Evolutionary conservation across 2,113 vertebrate genomes (phyloP), one percentile per base, ranked within the genome.

Genomic region (Leucoraja erinaceus): DNA sequence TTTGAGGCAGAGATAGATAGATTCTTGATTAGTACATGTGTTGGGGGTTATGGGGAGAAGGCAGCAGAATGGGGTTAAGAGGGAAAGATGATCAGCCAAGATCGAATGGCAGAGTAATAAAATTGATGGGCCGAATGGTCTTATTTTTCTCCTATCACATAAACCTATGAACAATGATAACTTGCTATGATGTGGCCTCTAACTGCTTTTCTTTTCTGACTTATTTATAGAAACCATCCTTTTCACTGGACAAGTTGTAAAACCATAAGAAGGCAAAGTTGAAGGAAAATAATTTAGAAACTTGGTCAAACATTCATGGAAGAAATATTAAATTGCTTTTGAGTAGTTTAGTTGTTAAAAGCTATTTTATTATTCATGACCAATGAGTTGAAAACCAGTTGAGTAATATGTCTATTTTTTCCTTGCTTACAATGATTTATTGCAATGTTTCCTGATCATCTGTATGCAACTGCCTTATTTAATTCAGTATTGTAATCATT

Each of bases 241-340:
- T 94, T 99, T 99, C 93, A 97, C 98, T 96, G 98, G 98, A 93
- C 98, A 98, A 96, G 97, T 99, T 95, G 98, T 98, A 96, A 96
- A 98, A 94, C 98, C 98, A 94, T 98, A 95, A 94, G 96, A 96
- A 25, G 31, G 31, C 93, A 66, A n/a, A 78, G 6, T 31, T 38
- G 25, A 97, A 97, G 96, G 98, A 98, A 93, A 47, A 47, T 98
- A 98, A 96, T 97, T 99, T 95, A 98, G 98, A 96, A 96, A 98
- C 94, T 98, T 98, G 94, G 98, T 59, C 59, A 10, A 88, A n/a
- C 22, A 63, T 63, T 28, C 16, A n/a, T 61, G 59, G 28, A 88
- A 28, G 56, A 31, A 90, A 66, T 31, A 7, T 66, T 59, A 66
- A 84, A 63, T 90, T 90, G 61, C 7, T 18, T 66, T 63, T n/a